These are phyloP conservation scores for Metalampra italica DNA, from an alignment of 2,888 invertebrate species.

Conservation along the genomic window DNA sequence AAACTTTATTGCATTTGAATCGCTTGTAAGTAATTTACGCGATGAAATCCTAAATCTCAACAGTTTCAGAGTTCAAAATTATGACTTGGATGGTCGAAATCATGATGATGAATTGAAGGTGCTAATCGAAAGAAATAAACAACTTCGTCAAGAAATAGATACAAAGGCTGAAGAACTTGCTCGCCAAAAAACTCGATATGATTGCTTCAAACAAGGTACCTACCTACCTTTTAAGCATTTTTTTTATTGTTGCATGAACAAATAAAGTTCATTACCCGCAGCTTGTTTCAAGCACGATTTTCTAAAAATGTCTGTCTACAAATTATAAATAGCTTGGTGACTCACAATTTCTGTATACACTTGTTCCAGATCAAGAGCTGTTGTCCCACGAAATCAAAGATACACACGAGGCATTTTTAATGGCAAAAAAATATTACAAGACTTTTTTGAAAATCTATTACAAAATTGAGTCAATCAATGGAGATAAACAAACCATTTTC, in stretches of 20 bases:
- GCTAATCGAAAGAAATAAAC: conserved; percentile 48
- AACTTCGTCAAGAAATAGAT: conserved; percentile 47
- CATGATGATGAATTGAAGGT: conserved; percentile 48
- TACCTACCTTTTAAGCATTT: neutral
- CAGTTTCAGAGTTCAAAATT: conserved; percentile 33
- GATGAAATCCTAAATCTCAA: conserved; percentile 34
- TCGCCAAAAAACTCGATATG: conserved; percentile 45
- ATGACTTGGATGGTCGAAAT: conserved; percentile 27
- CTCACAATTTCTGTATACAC: neutral
- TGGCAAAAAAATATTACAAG: conserved; percentile 68
- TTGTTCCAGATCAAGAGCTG: conserved; percentile 55
- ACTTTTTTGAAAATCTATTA: conserved; percentile 63
- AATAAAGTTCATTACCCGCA: too few species aligned
- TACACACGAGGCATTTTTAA: conserved; percentile 67
- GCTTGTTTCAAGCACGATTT: too few species aligned
- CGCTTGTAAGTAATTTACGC: conserved; percentile 23
- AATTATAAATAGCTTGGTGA: too few species aligned
- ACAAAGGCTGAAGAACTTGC: conserved; percentile 41
- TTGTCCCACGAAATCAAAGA: conserved; percentile 65
- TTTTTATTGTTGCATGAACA: conserved; percentile 2
- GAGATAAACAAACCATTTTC: conserved; percentile 45
- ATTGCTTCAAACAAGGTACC: conserved; percentile 54
- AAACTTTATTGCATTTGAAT: conserved; percentile 32
- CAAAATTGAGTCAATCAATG: conserved; percentile 49
- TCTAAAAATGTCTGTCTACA: too few species aligned